These are phyloP conservation scores for Plutomurus gul DNA, from an alignment of 1,140 invertebrate species.

Conservation along the genomic window DNA sequence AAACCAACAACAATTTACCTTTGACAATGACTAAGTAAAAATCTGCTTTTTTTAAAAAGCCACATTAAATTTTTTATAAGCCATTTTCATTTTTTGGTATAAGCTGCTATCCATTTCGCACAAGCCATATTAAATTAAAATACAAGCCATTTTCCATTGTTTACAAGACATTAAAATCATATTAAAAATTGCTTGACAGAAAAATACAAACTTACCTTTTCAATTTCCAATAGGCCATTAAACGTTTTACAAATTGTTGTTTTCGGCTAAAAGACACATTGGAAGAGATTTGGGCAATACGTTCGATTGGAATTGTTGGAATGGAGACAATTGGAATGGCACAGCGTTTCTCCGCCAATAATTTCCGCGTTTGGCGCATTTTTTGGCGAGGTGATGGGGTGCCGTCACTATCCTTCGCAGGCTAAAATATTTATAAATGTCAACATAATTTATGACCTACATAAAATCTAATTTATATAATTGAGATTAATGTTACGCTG, in stretches of 20 bases:
- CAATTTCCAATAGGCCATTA: slow-evolving; percentile 92
- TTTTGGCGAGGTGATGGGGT: slow-evolving; percentile 61
- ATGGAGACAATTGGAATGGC: slow-evolving; percentile 89
- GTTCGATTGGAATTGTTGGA: slow-evolving; percentile 88
- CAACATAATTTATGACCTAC: not conserved
- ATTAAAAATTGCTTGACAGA: not conserved
- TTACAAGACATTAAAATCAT: too few species aligned
- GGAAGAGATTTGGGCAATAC: slow-evolving; percentile 80
- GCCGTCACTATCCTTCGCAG: slow-evolving; percentile 28
- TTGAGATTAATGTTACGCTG: not conserved
- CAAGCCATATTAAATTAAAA: too few species aligned
- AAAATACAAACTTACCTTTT: slow-evolving; percentile 62
- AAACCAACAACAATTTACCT: too few species aligned
- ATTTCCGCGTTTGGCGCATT: slow-evolving; percentile 78
- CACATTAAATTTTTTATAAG: too few species aligned
- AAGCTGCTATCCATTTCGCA: too few species aligned
- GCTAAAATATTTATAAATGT: not conserved
- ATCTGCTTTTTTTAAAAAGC: too few species aligned
- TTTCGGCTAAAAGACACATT: slow-evolving; percentile 73
- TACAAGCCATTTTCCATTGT: too few species aligned
- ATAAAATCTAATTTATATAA: not conserved
- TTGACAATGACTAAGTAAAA: too few species aligned
- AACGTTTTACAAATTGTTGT: slow-evolving; percentile 82
- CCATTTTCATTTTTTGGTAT: too few species aligned
- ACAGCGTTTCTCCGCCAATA: slow-evolving; percentile 81